Evolutionary conservation across 2,797 vertebrate species (phyloP), one percentile per base, ranked within the genome.

Genomic region (Chloroceryle inda): DNA sequence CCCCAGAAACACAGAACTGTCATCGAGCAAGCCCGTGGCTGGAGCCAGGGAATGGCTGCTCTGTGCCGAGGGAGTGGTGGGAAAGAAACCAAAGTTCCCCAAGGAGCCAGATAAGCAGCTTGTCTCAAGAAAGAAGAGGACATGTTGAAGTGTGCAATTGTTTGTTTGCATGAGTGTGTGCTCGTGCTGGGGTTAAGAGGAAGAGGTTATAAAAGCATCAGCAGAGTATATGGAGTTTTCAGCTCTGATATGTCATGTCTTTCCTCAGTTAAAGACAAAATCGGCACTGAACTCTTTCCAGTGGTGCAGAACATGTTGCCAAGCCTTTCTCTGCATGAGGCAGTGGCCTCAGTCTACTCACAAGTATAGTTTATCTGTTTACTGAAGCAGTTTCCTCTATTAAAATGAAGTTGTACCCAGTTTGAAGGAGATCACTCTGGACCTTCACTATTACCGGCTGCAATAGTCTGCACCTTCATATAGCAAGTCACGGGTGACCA

Each of bases 171-270:
- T 29, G 42, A 87, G 38, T 22, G 1, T 33, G 53, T 29, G 69
- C 56, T 61, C 33, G 58, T 13, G 68, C 68, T 77, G 37, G 24
- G n/a, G 52, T 67, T 91, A 80, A 68, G 75, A 72, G 66, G 73
- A 63, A 79, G 45, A 77, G 64, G 68, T 61, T 73, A 73, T 31
- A 88, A 92, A 94, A 96, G 73, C 81, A 63, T 23, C 18, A 85
- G 64, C 24, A 58, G 59, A 66, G n/a, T 38, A 8, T 37, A 63
- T 18, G 47, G 21, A 56, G 77, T 74, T 87, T 74, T 89, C 78
- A 80, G 74, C 1, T 1, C 18, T 66, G 37, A 33, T 79, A 56
- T 18, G 26, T 90, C 23, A 13, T 20, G 42, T 67, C 29, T 76
- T 82, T 87, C 71, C 62, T 31, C 52, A 31, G 55, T 78, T 42